Conservation (phyloP, 1,140 invertebrate genomes). For the Mamestra configurata region DNA sequence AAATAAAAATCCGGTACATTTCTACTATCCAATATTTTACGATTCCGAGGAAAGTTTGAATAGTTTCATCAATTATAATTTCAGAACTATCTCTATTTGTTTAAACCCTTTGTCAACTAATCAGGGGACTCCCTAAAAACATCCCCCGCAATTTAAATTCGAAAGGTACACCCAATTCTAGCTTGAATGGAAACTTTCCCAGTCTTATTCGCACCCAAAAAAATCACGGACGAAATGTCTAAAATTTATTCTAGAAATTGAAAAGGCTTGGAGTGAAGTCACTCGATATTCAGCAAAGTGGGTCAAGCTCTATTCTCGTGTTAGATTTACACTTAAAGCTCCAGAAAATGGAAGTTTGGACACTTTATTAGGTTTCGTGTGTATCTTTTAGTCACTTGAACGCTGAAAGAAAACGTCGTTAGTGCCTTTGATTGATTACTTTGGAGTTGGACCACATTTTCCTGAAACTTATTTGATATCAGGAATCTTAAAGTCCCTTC, state of each 20-base stretch:
- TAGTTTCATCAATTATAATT: background rate
- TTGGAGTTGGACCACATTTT: background rate
- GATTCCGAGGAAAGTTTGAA: background rate
- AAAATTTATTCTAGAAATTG: constrained; percentile 37
- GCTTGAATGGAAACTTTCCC: constrained; percentile 38
- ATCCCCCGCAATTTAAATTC: background rate
- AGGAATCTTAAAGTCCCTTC: background rate
- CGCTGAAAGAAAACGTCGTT: background rate
- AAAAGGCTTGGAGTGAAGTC: constrained; percentile 19
- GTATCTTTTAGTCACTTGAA: background rate
- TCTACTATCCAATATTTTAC: background rate
- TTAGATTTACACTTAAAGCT: constrained; percentile 33
- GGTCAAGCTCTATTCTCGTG: constrained; percentile 31
- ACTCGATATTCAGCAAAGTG: constrained; percentile 37
- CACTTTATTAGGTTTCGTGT: constrained; percentile 11
- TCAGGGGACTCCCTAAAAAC: background rate
- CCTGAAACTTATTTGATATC: background rate
- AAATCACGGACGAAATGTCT: constrained; percentile 7
- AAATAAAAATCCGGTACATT: background rate
- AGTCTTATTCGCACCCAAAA: constrained; percentile 1
- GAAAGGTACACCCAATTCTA: constrained; percentile 14
- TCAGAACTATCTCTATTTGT: background rate
- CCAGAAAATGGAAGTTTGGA: background rate
- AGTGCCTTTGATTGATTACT: background rate
- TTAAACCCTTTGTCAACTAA: background rate